Percentiles rank a stretch among this genome's conserved stretches.
These are phyloP conservation scores for Oscheius sp. DNA, from an alignment of 2,888 invertebrate genomes.

Conservation along the genomic window DNA sequence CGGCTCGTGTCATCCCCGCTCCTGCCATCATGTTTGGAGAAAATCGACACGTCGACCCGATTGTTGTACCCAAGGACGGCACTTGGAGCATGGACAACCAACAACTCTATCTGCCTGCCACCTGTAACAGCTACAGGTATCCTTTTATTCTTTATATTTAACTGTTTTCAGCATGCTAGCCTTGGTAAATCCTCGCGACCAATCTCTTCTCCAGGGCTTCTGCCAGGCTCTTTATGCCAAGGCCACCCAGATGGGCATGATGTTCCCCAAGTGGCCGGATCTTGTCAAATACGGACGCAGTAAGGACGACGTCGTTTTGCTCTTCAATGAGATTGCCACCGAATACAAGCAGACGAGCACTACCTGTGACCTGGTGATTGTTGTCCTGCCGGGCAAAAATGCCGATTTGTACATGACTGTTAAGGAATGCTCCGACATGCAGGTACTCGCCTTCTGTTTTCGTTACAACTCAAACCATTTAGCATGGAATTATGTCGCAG, in stretches of 20 bases:
- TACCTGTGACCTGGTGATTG: conserved; percentile 65
- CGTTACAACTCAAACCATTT: too few species aligned
- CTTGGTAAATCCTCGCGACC: conserved; percentile 61
- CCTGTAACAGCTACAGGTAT: conserved; percentile 56
- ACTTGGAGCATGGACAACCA: conserved; percentile 68
- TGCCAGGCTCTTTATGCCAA: conserved; percentile 58
- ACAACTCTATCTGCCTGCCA: conserved; percentile 62
- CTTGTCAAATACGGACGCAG: conserved; percentile 62
- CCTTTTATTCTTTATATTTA: too few species aligned
- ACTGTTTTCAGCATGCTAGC: conserved; percentile 57
- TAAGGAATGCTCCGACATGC: conserved; percentile 31
- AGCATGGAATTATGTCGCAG: conserved; percentile 64
- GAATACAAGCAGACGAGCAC: conserved; percentile 58
- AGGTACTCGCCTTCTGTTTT: too few species aligned
- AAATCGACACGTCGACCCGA: conserved; percentile 54
- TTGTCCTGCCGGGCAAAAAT: conserved; percentile 65
- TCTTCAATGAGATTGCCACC: conserved; percentile 61
- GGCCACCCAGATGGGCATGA: conserved; percentile 66
- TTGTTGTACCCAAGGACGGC: conserved; percentile 66
- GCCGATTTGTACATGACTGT: conserved; percentile 62
- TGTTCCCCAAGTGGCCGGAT: conserved; percentile 67
- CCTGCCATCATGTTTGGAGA: conserved; percentile 67
- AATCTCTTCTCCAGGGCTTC: conserved; percentile 58
- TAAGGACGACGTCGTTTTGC: conserved; percentile 49
- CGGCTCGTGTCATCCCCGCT: conserved; percentile 65